Evolutionary conservation across 2,797 vertebrate species (phyloP).

Genomic region (Girardinus metallicus): DNA sequence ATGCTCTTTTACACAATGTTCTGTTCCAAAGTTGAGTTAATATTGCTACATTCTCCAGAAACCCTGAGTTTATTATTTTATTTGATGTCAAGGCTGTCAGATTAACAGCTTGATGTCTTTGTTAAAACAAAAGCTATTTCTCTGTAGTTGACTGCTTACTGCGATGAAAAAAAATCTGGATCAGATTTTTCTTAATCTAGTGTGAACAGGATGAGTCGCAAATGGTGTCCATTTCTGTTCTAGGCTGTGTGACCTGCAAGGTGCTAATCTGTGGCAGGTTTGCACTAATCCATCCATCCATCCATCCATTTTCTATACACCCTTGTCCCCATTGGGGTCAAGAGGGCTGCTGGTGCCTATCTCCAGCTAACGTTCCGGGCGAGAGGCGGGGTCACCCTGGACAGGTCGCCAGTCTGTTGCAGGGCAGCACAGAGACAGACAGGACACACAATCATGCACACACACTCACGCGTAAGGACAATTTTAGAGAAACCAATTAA

Average conservation of each 20-base stretch:
- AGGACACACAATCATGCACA: too few species aligned
- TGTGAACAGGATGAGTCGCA: constrained; percentile 55
- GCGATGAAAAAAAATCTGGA: constrained; percentile 36
- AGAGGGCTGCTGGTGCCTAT: too few species aligned
- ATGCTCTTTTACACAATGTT: not conserved
- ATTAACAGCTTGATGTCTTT: not conserved
- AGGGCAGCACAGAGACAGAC: too few species aligned
- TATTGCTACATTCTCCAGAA: not conserved
- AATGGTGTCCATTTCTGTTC: constrained; percentile 62
- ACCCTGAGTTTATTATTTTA: not conserved
- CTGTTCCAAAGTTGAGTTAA: not conserved
- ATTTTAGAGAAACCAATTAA: too few species aligned
- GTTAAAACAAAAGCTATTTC: constrained; percentile 12
- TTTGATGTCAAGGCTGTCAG: not conserved
- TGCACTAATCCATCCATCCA: constrained; percentile 70
- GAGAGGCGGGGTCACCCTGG: too few species aligned
- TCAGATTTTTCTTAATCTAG: constrained; percentile 46
- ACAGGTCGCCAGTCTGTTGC: too few species aligned
- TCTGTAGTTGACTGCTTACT: constrained; percentile 33
- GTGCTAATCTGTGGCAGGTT: constrained; percentile 85
- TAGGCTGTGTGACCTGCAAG: constrained; percentile 71
- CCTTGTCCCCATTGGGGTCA: too few species aligned
- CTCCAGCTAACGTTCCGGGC: too few species aligned
- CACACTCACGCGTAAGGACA: too few species aligned
- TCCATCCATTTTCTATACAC: too few species aligned